These are phyloP conservation scores for Mastacembelus armatus DNA, from an alignment of 2,797 vertebrate genomes.

Conservation along the genomic window DNA sequence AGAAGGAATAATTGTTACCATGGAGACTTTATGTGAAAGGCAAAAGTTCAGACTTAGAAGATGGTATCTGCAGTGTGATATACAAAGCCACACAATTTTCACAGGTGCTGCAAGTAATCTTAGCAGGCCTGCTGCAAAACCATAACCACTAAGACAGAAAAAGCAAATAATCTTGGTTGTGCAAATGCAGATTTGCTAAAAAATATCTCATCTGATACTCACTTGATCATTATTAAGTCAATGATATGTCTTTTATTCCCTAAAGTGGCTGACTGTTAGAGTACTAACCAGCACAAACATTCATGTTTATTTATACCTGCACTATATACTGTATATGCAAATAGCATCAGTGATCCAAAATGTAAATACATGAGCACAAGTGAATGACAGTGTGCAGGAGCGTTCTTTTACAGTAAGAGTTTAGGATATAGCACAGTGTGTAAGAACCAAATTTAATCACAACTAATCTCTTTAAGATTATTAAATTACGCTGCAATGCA, in stretches of 20 bases:
- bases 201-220: not conserved
- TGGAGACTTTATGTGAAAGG: constrained; percentile 52
- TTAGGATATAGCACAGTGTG: no score
- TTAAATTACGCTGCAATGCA: rapidly evolving
- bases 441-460: not conserved
- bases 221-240: no score
- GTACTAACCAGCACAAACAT: no score
- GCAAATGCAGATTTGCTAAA: not conserved
- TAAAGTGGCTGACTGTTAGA: no score
- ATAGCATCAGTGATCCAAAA: no score
- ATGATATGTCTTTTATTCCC: no score
- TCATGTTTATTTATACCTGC: no score
- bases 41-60: constrained; percentile 33
- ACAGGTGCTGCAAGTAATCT: constrained; percentile 14
- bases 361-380: no score
- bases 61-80: constrained; percentile 25
- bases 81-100: constrained; percentile 24
- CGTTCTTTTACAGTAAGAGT: not conserved
- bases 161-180: no score
- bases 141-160: not conserved
- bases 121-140: not conserved
- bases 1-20: constrained; percentile 48
- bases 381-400: not conserved
- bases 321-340: no score
- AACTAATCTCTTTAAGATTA: not conserved